Base-by-base conservation (phyloP, 2,113 vertebrate species). In the Aramus guarauna region DNA sequence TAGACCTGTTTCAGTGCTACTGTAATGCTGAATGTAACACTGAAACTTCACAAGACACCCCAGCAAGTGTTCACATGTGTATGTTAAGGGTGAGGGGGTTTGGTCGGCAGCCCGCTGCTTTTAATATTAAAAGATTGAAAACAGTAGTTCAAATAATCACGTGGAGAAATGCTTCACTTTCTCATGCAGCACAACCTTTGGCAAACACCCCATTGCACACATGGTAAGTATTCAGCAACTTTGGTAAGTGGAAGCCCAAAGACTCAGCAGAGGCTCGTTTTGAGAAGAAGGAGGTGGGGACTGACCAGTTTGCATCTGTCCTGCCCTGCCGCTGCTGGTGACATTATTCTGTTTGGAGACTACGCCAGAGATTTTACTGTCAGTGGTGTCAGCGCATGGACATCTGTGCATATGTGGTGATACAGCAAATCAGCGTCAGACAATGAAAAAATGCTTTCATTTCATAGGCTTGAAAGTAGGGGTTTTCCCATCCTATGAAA, bases 371-470 rank as follows among this genome's bases (percentile, higher is more conserved):
- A 8, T 53, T 17, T 55, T 15, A 13, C 21, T 53, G 63, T 11
- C 45, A 36, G 1, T 17, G 37, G 8, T 47, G 47, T 15, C 10
- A 4, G 0, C 3, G 6, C 34, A 19, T 1, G 9, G 60, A 13
- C 24, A 19, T 48, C 10, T 47, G 13, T n/a, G 56, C 22, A 6
- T 26, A 8, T 43, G 14, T 2, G 43, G 47, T 10, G 29, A 48
- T 4, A 20, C 10, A 81, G 74, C 11, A 87, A 59, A 41, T 39
- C 45, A 22, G n/a, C 47, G 56, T 13, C 45, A 45, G 45, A 17
- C 29, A 74, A 10, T 4, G 11, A 67, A 47, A 43, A 85, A 73
- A 39, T 6, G 11, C 8, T 63, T 41, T 63, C 18, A 1, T 30
- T 56, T 32, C 66, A 41, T 4, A 41, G 26, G 13, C 45, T 53